A percentile compares a stretch with the other conserved stretches of the same genome.
These are phyloP conservation scores for Tetrapedia diversipes DNA, from an alignment of 2,888 invertebrate genomes.

Conservation along the genomic window DNA sequence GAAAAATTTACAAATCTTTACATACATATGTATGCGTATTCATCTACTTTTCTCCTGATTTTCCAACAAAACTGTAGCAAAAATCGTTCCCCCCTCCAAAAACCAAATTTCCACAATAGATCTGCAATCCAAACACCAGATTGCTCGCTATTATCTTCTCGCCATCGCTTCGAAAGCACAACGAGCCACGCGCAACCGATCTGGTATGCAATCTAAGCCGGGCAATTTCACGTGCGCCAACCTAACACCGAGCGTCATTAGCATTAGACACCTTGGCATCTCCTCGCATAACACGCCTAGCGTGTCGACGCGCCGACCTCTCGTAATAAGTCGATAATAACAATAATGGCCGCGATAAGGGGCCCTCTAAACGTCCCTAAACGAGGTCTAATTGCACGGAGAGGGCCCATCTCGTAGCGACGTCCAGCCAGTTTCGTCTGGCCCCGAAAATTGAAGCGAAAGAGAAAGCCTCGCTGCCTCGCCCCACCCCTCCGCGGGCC, in stretches of 20 bases:
- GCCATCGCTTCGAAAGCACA: too few relatives aligned
- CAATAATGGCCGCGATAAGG: constrained; percentile 80
- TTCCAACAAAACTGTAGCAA: too few relatives aligned
- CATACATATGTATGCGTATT: too few relatives aligned
- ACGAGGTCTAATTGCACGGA: constrained; percentile 81
- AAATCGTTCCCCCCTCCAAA: too few relatives aligned
- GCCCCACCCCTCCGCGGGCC: neutral
- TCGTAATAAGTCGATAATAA: constrained; percentile 82
- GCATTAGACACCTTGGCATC: neutral
- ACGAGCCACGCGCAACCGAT: too few relatives aligned
- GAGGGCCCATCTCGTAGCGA: constrained; percentile 42
- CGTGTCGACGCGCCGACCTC: constrained; percentile 65
- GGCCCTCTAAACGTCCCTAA: constrained; percentile 81
- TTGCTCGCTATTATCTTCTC: too few relatives aligned
- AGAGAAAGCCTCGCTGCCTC: constrained; percentile 43
- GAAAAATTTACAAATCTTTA: too few relatives aligned
- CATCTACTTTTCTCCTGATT: too few relatives aligned
- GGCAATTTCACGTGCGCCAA: too few relatives aligned
- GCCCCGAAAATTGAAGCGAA: constrained; percentile 69
- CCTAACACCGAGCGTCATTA: neutral
- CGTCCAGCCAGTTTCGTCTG: constrained; percentile 31
- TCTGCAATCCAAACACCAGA: too few relatives aligned
- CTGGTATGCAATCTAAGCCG: too few relatives aligned
- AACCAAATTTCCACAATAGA: too few relatives aligned
- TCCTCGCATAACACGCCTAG: constrained; percentile 5